A percentile compares a stretch with the other conserved stretches of the same genome.
Conservation (phyloP, 2,888 invertebrate genomes). For the Leucophenga maculata region DNA sequence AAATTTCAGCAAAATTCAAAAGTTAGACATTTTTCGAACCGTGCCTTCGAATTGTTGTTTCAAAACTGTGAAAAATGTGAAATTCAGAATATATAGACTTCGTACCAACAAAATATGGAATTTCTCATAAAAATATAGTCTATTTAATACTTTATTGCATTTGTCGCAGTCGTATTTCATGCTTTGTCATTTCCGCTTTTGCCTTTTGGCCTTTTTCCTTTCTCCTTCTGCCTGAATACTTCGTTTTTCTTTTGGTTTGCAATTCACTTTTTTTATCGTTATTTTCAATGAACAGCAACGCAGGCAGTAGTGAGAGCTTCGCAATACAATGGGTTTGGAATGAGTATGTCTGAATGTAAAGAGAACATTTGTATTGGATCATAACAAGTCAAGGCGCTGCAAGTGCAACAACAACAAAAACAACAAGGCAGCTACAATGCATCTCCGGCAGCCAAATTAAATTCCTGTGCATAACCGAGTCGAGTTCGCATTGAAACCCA, state of each 20-base stretch:
- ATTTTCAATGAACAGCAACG: conserved; percentile 21
- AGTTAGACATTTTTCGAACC: too few species aligned
- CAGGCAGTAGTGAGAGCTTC: background rate
- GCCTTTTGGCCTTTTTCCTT: conserved; percentile 55
- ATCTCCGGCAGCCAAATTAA: conserved; percentile 63
- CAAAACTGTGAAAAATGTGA: background rate
- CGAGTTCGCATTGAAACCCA: conserved; percentile 36
- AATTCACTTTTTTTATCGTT: conserved; percentile 16
- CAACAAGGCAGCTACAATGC: conserved; percentile 56
- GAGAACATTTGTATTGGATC: conserved; percentile 24
- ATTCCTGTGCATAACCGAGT: conserved; percentile 62
- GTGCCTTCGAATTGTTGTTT: too few species aligned
- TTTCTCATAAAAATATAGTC: conserved; percentile 56
- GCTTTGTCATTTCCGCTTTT: conserved; percentile 63
- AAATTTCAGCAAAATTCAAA: too few species aligned
- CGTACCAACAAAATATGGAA: too few species aligned
- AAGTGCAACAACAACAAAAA: conserved; percentile 12
- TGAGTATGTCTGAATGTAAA: too few species aligned
- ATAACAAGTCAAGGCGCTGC: conserved; percentile 14
- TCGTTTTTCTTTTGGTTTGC: conserved; percentile 12
- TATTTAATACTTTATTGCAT: conserved; percentile 71
- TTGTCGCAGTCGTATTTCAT: conserved; percentile 67
- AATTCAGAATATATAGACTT: background rate
- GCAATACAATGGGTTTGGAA: background rate
- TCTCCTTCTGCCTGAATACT: conserved; percentile 33